Evolutionary conservation across 92 coral and sea anemone genomes (phyloP).

Genomic region (Umimayanthus chanpuru): DNA sequence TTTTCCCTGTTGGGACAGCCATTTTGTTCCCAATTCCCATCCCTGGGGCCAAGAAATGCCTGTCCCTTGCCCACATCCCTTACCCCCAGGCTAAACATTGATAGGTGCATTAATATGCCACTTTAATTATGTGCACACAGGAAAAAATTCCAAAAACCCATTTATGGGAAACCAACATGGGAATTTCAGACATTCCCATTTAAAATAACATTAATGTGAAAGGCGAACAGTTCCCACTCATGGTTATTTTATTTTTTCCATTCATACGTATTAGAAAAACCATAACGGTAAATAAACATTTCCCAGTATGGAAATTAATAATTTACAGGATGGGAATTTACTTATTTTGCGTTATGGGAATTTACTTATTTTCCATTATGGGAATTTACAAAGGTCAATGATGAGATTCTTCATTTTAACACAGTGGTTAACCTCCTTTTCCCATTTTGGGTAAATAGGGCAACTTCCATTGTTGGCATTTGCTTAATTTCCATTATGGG

Average conservation of each 20-base stretch:
- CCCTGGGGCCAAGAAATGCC: too few relatives aligned
- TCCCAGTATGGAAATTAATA: constrained; percentile 1
- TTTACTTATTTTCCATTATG: constrained; percentile 23
- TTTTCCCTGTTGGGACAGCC: too few relatives aligned
- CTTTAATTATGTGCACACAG: background rate
- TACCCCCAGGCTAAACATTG: too few relatives aligned
- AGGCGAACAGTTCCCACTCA: background rate
- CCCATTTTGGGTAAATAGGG: constrained; percentile 19
- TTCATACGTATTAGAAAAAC: background rate
- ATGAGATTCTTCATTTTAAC: constrained; percentile 1
- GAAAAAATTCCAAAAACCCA: background rate
- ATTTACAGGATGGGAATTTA: constrained; percentile 18
- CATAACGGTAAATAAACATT: background rate
- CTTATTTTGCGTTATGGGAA: constrained; percentile 26
- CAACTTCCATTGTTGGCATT: too few relatives aligned
- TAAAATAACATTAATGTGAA: background rate
- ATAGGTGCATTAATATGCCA: too few relatives aligned
- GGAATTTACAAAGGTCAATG: constrained; percentile 13
- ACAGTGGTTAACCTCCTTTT: constrained; percentile 5
- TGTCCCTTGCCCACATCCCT: too few relatives aligned
- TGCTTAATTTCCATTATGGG: too few relatives aligned
- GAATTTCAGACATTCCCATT: background rate
- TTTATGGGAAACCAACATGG: background rate
- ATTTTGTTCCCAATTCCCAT: too few relatives aligned
- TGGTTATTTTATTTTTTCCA: background rate